These are phyloP conservation scores for Aphodius sticticus DNA, from an alignment of 2,888 invertebrate genomes.

Conservation along the genomic window DNA sequence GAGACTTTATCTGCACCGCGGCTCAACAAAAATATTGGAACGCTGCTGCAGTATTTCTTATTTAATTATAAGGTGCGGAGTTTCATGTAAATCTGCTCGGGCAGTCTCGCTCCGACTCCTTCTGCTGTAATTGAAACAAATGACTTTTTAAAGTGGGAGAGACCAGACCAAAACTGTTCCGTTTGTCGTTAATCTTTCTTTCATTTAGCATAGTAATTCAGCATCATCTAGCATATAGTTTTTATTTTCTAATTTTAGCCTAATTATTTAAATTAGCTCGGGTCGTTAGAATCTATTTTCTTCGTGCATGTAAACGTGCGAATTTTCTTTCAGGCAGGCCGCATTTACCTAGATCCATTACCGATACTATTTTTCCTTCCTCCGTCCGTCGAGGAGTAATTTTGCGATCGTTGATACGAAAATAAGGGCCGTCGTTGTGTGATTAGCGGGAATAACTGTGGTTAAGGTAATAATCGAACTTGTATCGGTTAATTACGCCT, in stretches of 20 bases:
- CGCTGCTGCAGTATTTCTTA: constrained; percentile 28
- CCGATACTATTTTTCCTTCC: constrained; percentile 16
- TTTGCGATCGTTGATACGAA: constrained; percentile 18
- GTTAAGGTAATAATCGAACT: constrained; percentile 19
- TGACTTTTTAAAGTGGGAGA: constrained; percentile 11
- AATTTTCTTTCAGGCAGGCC: constrained; percentile 29
- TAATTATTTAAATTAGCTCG: neutral
- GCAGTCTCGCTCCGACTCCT: neutral
- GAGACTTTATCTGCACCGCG: constrained; percentile 32
- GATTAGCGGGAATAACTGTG: constrained; percentile 14
- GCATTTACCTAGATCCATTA: constrained; percentile 21
- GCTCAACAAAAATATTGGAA: neutral
- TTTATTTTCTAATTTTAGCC: neutral
- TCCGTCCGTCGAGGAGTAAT: constrained; percentile 10
- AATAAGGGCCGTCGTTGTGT: constrained; percentile 11
- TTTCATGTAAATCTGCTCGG: constrained; percentile 26
- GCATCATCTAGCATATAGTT: neutral
- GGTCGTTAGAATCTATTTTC: neutral
- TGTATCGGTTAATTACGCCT: constrained; percentile 15
- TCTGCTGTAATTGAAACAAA: constrained; percentile 26
- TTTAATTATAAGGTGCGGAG: constrained; percentile 37
- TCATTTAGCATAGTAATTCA: neutral
- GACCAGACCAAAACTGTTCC: neutral
- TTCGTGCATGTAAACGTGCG: constrained; percentile 22
- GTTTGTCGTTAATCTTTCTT: neutral